These are phyloP conservation scores for Oncopeltus fasciatus DNA, from an alignment of 1,140 invertebrate genomes.

Conservation along the genomic window DNA sequence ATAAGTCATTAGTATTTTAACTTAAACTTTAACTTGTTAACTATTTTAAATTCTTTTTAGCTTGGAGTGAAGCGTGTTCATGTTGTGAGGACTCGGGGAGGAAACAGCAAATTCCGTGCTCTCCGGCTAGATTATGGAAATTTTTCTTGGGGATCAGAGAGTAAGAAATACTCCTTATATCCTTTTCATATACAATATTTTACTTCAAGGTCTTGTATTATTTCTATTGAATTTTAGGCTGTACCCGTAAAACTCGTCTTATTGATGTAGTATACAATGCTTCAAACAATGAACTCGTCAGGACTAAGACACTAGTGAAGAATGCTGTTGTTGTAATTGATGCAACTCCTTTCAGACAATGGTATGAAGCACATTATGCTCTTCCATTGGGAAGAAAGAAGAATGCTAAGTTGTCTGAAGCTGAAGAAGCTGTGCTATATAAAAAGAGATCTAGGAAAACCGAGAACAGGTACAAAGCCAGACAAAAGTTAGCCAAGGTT, in stretches of 20 bases:
- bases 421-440: slow-evolving; percentile 85
- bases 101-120: slow-evolving; percentile 91
- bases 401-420: slow-evolving; percentile 85
- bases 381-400: slow-evolving; percentile 90
- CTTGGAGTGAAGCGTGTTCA: slow-evolving; percentile 83
- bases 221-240: slow-evolving; percentile 33
- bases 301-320: slow-evolving; percentile 98
- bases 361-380: slow-evolving; percentile 96
- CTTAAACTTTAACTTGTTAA: no score
- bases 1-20: no score
- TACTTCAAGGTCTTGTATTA: slow-evolving; percentile 10
- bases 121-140: slow-evolving; percentile 91
- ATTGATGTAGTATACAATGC: slow-evolving; percentile 99
- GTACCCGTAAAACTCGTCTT: slow-evolving; percentile 89
- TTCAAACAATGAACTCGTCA: slow-evolving; percentile 95
- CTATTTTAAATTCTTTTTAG: slow-evolving; percentile 35
- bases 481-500: slow-evolving; percentile 85
- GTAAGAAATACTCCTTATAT: slow-evolving; percentile 32
- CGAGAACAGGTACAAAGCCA: slow-evolving; percentile 80
- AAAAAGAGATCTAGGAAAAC: slow-evolving; percentile 88
- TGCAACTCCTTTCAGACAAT: slow-evolving; percentile 95
- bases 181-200: neutral
- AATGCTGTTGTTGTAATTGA: slow-evolving; percentile 96
- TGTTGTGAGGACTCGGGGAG: slow-evolving; percentile 76
- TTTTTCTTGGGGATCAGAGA: slow-evolving; percentile 95